Conservation (phyloP, 2,113 vertebrate genomes). For the Heterotis niloticus region DNA sequence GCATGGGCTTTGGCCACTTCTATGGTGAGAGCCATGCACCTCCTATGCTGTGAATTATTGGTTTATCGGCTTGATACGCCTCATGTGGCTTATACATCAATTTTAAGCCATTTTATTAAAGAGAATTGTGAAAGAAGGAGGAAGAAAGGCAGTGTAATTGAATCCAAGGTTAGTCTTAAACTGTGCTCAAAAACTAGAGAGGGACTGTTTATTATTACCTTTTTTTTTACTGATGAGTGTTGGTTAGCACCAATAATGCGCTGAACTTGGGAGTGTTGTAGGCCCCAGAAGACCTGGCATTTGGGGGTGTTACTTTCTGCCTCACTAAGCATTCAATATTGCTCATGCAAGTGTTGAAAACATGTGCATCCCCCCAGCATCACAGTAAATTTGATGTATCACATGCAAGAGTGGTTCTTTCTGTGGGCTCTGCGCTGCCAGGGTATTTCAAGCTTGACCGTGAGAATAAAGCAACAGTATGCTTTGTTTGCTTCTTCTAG, state of each 20-base stretch:
- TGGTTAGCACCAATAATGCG: no score
- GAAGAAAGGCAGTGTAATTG: no score
- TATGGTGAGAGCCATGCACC: conserved; percentile 66
- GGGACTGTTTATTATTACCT: no score
- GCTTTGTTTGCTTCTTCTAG: background rate
- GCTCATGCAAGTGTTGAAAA: background rate
- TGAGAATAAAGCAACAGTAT: background rate
- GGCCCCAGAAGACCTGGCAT: no score
- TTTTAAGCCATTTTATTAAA: no score
- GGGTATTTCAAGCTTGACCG: background rate
- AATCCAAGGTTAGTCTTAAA: no score
- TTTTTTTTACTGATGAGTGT: no score
- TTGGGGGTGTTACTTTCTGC: background rate
- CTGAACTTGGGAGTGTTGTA: no score
- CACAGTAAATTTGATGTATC: background rate
- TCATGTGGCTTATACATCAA: no score
- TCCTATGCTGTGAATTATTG: background rate
- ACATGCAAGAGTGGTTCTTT: background rate
- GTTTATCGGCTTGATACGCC: background rate
- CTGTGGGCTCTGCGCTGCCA: background rate
- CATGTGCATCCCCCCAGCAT: background rate
- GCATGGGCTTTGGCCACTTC: conserved; percentile 88
- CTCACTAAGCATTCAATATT: background rate
- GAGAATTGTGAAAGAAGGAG: no score
- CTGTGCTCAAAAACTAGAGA: no score